phyloP scores from a whole-genome alignment of 37 sponge, comb jelly and placozoan genomes.

The Bolinopsis microptera region DNA sequence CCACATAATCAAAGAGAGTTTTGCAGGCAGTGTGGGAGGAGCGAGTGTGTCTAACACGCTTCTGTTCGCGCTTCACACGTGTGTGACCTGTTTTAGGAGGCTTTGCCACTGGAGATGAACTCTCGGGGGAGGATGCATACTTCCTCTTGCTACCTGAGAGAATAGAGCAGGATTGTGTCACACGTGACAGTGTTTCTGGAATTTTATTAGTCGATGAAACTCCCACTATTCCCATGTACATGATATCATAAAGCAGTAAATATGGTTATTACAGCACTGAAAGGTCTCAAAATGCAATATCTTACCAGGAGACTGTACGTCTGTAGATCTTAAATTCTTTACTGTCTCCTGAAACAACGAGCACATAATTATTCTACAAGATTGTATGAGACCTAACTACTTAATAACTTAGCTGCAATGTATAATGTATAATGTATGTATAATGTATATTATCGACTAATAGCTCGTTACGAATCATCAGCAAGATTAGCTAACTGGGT shows the following conservation, averaged over 20 bases:
- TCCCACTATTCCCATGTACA: no score
- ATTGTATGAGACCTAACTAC: no score
- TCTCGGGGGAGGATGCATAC: background rate
- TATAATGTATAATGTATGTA: no score
- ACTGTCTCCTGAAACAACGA: background rate
- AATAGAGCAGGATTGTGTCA: background rate
- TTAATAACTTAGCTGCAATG: no score
- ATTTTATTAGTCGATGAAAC: no score
- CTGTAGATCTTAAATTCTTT: background rate
- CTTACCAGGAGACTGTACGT: background rate
- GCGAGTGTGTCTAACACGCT: background rate
- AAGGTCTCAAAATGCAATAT: background rate
- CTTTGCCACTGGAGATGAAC: constrained; percentile 16
- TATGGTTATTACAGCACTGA: background rate
- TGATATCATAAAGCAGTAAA: background rate
- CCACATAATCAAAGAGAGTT: constrained; percentile 26
- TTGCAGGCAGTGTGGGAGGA: background rate
- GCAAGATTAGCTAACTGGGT: no score
- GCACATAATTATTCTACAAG: background rate
- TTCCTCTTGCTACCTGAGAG: constrained; percentile 18
- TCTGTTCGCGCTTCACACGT: background rate
- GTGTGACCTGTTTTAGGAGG: constrained; percentile 57
- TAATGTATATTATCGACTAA: background rate
- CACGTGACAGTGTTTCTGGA: background rate
- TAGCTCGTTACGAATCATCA: no score